Evolutionary conservation across 2,888 invertebrate genomes (phyloP).

Genomic region (Sturmia bella): DNA sequence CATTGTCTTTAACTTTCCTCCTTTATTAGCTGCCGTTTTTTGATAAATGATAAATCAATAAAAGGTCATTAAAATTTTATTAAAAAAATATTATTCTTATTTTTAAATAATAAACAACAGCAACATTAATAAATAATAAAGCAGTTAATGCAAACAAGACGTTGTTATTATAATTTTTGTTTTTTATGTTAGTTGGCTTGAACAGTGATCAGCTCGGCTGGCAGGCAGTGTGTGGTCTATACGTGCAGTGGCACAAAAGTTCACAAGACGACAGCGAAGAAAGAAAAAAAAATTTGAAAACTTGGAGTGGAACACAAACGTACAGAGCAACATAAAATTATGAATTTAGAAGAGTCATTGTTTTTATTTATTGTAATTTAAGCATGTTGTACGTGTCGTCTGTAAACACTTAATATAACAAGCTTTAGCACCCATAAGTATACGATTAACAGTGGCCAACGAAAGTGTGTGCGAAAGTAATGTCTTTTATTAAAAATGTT

Average conservation of each 20-base stretch:
- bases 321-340: slow-evolving; percentile 46
- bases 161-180: slow-evolving; percentile 13
- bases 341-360: slow-evolving; percentile 70
- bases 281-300: no score
- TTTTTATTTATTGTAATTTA: slow-evolving; percentile 70
- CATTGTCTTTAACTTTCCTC: slow-evolving; percentile 68
- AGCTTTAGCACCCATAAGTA: slow-evolving; percentile 66
- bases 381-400: slow-evolving; percentile 70
- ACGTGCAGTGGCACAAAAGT: slow-evolving; percentile 61
- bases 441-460: slow-evolving; percentile 39
- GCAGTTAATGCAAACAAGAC: slow-evolving; percentile 39
- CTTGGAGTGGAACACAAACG: slow-evolving; percentile 46
- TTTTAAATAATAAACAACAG: slow-evolving; percentile 28
- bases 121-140: slow-evolving; percentile 48
- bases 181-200: slow-evolving; percentile 7
- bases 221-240: slow-evolving; percentile 61
- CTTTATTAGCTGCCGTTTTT: slow-evolving; percentile 68
- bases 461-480: background rate
- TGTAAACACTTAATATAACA: slow-evolving; percentile 69
- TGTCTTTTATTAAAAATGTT: background rate
- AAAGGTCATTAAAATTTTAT: slow-evolving; percentile 66
- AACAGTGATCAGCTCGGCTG: slow-evolving; percentile 1
- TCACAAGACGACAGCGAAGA: slow-evolving; percentile 46
- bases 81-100: slow-evolving; percentile 51
- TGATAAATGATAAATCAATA: slow-evolving; percentile 68